Percentiles rank a stretch among this genome's conserved stretches.
Evolutionary conservation across 2,888 invertebrate species (phyloP).

Genomic region (Synergus laeviventris): DNA sequence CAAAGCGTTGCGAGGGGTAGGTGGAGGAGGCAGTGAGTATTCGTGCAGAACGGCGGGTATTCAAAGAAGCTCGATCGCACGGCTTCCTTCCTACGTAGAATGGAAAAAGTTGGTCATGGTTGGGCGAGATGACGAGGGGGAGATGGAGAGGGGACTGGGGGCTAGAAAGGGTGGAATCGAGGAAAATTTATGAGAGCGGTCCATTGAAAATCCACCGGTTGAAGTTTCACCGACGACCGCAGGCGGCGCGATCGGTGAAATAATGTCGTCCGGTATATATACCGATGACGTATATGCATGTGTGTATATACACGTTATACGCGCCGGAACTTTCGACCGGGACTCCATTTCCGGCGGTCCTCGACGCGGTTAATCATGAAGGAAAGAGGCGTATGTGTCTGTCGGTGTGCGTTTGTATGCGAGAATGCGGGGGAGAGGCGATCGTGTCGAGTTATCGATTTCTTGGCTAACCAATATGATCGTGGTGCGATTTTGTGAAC

Average conservation of each 20-base stretch:
- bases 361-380: conserved; percentile 38
- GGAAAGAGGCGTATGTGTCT: conserved; percentile 13
- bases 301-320: conserved; percentile 18
- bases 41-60: conserved; percentile 55
- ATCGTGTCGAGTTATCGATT: conserved; percentile 33
- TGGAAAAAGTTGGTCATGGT: conserved; percentile 56
- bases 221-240: conserved; percentile 46
- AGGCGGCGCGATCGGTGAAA: conserved; percentile 45
- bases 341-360: conserved; percentile 39
- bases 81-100: conserved; percentile 53
- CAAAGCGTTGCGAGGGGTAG: background rate
- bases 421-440: background rate
- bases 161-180: background rate
- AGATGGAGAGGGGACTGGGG: background rate
- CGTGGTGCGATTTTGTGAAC: conserved; percentile 27
- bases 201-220: conserved; percentile 49
- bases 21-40: conserved; percentile 42
- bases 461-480: conserved; percentile 37
- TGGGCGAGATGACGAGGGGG: conserved; percentile 22
- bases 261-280: conserved; percentile 26
- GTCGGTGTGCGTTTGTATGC: background rate
- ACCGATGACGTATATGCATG: conserved; percentile 23
- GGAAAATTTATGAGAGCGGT: conserved; percentile 48
- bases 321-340: conserved; percentile 24
- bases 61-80: conserved; percentile 55